phyloP scores from a whole-genome alignment of 2,888 invertebrate species.

The Spilosoma lubricipeda region DNA sequence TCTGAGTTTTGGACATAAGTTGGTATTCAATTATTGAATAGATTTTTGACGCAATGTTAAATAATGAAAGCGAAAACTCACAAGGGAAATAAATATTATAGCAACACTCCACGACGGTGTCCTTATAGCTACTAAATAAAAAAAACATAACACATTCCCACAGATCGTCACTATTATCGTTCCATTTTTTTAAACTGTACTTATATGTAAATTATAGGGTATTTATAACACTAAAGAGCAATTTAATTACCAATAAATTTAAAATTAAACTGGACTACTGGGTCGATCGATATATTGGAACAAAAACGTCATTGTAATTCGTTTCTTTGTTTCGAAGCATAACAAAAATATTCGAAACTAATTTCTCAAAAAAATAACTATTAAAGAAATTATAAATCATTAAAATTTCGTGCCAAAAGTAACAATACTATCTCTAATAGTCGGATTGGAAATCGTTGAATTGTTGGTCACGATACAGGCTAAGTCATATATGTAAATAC shows the following conservation, averaged over 20 bases:
- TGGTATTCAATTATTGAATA: background rate
- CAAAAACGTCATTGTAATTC: background rate
- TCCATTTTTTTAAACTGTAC: background rate
- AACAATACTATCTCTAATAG: no score
- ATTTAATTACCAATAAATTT: background rate
- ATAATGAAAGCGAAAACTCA: slow-evolving; percentile 5
- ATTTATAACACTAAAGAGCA: background rate
- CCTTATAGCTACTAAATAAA: background rate
- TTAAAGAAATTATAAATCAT: background rate
- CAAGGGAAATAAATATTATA: slow-evolving; percentile 15
- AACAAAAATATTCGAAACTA: no score
- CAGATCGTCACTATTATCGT: background rate
- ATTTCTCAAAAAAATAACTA: no score
- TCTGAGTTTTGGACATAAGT: background rate
- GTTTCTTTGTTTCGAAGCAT: background rate
- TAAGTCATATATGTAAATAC: no score
- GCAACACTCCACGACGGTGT: background rate
- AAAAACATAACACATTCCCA: background rate
- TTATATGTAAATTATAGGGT: background rate
- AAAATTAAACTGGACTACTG: background rate
- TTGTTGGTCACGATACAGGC: no score
- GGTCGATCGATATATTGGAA: background rate
- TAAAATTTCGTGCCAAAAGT: background rate
- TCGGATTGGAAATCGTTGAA: no score
- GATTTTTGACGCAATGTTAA: background rate